Evolutionary conservation across 2,113 vertebrate species (phyloP), one percentile per base, ranked within the genome.

Genomic region (Brachyhypopomus occidentalis): DNA sequence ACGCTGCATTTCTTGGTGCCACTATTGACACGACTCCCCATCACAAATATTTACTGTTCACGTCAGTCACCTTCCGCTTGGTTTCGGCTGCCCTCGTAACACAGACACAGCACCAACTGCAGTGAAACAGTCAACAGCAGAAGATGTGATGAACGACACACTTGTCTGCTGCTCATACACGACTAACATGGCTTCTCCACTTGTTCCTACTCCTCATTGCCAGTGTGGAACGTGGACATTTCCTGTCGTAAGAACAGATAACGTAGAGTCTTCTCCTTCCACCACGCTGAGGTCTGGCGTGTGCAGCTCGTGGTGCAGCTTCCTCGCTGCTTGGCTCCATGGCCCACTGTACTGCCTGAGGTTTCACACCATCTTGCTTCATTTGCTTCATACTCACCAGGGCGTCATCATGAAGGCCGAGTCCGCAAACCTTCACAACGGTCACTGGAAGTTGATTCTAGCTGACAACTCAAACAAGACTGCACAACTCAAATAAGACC

Each of bases 11-110:
- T 77, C 62, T 4, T 25, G 56, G 3, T 56, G 22, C 30, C 71
- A 78, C 30, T 77, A 70, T 83, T 79, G 63, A 52, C 72, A 83
- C 14, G 38, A 17, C 52, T 59, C 7, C 1, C 60, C 34, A 36
- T 75, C 23, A 25, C 80, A 82, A 80, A 86, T 84, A 80, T 84
- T 87, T 87, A 80, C 78, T 62, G 52, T 19, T 79, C 72, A 78
- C 58, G 55, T 73, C 11, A 52, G 55, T 77, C 38, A 48, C 60
- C 38, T 75, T 23, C 85, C 48, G n/a, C 63, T 74, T 56, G 77
- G 77, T 72, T 72, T 72, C 34, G 9, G 27, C 59, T 41, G 30
- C 64, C 38, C 72, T 70, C 60, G 52, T 73, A 23, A 72, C 38
- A 59, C 67, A 78, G 56, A 60, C 36, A 41, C 59, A 56, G 38